Conservation (phyloP, 2,113 vertebrate genomes). For the Myocastor coypus region DNA sequence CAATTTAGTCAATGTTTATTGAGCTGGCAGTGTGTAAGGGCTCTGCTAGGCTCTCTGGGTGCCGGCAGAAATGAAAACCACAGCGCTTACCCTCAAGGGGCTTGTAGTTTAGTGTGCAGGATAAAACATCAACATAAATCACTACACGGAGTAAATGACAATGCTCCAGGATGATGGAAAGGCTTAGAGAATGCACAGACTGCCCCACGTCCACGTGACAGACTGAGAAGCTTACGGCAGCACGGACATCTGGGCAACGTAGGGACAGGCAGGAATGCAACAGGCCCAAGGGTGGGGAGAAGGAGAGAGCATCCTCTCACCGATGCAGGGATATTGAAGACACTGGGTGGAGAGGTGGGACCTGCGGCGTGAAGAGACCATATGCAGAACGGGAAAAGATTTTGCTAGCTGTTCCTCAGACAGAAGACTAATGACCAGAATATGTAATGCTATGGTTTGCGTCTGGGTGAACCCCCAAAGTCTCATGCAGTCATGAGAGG, state of each 20-base stretch:
- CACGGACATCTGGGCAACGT: neutral
- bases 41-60: neutral
- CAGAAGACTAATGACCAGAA: neutral
- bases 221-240: neutral
- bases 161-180: neutral
- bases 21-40: neutral
- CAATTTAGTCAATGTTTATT: constrained; percentile 22
- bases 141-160: neutral
- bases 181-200: neutral
- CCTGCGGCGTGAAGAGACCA: neutral
- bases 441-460: neutral
- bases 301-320: neutral
- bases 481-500: neutral
- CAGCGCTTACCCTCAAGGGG: constrained; percentile 21
- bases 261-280: neutral
- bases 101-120: neutral
- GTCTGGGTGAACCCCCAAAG: neutral
- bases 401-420: neutral
- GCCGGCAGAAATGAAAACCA: neutral
- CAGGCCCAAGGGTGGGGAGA: neutral
- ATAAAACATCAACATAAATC: constrained; percentile 18
- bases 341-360: neutral
- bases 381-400: neutral
- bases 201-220: neutral
- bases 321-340: neutral